phyloP scores from a whole-genome alignment of 92 coral and sea anemone genomes.

The Nematostella vectensis region DNA sequence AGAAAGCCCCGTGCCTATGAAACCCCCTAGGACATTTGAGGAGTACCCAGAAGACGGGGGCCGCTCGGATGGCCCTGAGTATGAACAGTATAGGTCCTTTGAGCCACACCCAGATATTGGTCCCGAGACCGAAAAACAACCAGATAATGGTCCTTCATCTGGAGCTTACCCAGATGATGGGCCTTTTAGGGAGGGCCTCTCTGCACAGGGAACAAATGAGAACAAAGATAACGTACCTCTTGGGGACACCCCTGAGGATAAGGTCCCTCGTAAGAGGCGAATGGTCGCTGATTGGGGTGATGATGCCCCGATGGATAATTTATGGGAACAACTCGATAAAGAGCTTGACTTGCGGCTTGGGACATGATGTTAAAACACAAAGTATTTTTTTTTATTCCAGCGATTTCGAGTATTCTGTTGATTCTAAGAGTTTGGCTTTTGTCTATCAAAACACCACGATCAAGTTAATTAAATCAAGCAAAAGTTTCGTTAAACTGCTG shows the following conservation, averaged over 20 bases:
- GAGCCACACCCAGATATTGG: too few species aligned
- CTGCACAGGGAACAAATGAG: too few species aligned
- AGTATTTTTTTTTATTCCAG: neutral
- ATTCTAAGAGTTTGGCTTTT: too few species aligned
- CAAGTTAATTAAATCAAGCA: neutral
- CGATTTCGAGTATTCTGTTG: too few species aligned
- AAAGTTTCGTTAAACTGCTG: too few species aligned
- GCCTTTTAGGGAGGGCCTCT: too few species aligned
- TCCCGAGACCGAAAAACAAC: too few species aligned
- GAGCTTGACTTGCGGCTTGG: slow-evolving; percentile 31
- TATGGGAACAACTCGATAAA: slow-evolving; percentile 28
- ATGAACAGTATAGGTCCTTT: too few species aligned
- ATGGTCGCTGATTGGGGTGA: slow-evolving; percentile 80
- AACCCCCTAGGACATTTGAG: neutral
- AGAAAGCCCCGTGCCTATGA: neutral
- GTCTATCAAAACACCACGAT: too few species aligned
- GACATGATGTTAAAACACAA: neutral
- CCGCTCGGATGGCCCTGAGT: too few species aligned
- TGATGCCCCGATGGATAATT: slow-evolving; percentile 9
- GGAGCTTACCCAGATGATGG: neutral
- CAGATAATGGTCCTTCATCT: neutral
- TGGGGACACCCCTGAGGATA: neutral
- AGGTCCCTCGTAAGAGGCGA: slow-evolving; percentile 31
- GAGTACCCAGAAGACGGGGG: too few species aligned
- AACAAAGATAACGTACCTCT: neutral